These are phyloP conservation scores for Eira barbara DNA, from an alignment of 2,113 vertebrate genomes.

Conservation along the genomic window DNA sequence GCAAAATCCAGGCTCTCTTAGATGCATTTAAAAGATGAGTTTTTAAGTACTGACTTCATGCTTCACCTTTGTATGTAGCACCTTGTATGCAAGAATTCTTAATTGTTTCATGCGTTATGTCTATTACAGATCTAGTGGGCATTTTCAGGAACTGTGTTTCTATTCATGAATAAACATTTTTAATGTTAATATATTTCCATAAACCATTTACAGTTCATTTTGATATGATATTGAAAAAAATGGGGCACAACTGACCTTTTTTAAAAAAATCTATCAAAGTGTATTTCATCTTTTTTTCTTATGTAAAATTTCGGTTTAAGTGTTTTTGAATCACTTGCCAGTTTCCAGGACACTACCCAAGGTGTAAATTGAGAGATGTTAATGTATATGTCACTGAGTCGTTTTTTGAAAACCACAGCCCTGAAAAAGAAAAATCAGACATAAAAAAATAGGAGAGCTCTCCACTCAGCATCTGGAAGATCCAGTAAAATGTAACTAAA, in stretches of 20 bases:
- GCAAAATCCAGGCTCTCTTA: not conserved
- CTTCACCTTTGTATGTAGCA: not conserved
- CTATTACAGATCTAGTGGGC: not conserved
- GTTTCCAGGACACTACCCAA: slow-evolving; percentile 64
- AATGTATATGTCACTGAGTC: slow-evolving; percentile 60
- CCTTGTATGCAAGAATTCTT: not conserved
- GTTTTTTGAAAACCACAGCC: slow-evolving; percentile 47
- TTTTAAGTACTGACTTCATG: not conserved
- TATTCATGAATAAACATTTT: slow-evolving; percentile 57
- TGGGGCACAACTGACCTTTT: not conserved
- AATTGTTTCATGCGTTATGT: not conserved
- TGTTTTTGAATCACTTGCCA: slow-evolving; percentile 67
- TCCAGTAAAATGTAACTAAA: slow-evolving; percentile 22
- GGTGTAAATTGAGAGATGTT: slow-evolving; percentile 64
- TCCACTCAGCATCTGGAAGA: slow-evolving; percentile 19
- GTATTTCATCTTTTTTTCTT: slow-evolving; percentile 22
- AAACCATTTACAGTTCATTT: slow-evolving; percentile 45
- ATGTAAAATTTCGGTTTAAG: slow-evolving; percentile 53
- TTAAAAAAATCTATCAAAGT: not conserved
- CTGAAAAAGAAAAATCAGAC: slow-evolving; percentile 48
- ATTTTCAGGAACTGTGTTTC: not conserved
- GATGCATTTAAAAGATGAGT: not conserved
- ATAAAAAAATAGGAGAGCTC: slow-evolving; percentile 29
- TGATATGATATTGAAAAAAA: slow-evolving; percentile 36
- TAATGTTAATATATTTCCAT: slow-evolving; percentile 47